Conservation (phyloP, 2,888 invertebrate species). For the Drosophila ezoana region DNA sequence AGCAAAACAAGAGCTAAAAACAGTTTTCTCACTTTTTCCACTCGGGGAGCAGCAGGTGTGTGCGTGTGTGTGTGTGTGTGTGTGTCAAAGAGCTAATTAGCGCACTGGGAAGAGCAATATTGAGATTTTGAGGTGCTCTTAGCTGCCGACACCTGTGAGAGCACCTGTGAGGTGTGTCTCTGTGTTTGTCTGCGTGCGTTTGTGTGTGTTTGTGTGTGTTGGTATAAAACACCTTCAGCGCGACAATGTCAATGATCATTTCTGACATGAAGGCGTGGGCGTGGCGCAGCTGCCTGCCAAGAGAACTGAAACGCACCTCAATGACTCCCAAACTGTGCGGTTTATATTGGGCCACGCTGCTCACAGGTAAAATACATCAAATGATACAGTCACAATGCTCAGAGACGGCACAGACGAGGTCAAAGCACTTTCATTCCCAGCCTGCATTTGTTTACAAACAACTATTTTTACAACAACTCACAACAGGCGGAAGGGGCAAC, state of each 20-base stretch:
- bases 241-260: slow-evolving; percentile 80
- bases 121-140: slow-evolving; percentile 47
- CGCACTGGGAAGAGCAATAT: slow-evolving; percentile 51
- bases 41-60: slow-evolving; percentile 66
- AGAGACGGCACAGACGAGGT: slow-evolving; percentile 44
- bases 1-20: slow-evolving; percentile 45
- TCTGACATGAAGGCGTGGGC: slow-evolving; percentile 61
- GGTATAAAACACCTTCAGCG: slow-evolving; percentile 69
- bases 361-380: slow-evolving; percentile 42
- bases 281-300: slow-evolving; percentile 65
- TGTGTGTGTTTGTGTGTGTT: slow-evolving; percentile 35
- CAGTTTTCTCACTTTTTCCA: slow-evolving; percentile 30
- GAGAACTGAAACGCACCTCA: slow-evolving; percentile 52
- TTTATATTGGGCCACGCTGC: slow-evolving; percentile 5
- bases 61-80: slow-evolving; percentile 42
- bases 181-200: slow-evolving; percentile 13
- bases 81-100: slow-evolving; percentile 67
- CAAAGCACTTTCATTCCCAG: slow-evolving; percentile 58
- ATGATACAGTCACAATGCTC: slow-evolving; percentile 22
- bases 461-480: slow-evolving; percentile 44
- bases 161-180: slow-evolving; percentile 24
- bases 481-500: slow-evolving; percentile 4
- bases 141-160: slow-evolving; percentile 62
- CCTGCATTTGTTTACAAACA: slow-evolving; percentile 53
- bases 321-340: slow-evolving; percentile 55